phyloP scores from a whole-genome alignment of 1,140 invertebrate genomes.

The Capitella teleta region DNA sequence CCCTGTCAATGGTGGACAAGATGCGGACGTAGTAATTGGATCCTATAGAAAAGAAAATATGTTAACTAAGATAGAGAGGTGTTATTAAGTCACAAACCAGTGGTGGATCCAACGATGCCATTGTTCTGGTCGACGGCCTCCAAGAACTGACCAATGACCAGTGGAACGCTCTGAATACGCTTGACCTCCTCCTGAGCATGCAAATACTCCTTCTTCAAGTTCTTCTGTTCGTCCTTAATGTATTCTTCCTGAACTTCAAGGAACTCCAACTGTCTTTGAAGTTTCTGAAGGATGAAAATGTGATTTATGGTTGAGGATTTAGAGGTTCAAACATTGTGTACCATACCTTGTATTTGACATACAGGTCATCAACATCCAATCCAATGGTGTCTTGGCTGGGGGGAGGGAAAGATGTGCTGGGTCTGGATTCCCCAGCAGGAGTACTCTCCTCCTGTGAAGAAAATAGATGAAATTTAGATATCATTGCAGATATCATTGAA shows the following conservation, averaged over 20 bases:
- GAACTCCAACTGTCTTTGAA: conserved; percentile 70
- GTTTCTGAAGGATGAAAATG: conserved; percentile 1
- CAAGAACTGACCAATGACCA: conserved; percentile 95
- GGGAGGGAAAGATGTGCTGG: no score
- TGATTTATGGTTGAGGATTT: not conserved
- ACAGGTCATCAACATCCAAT: conserved; percentile 77
- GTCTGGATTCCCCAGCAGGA: no score
- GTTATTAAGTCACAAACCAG: conserved; percentile 46
- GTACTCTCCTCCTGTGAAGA: no score
- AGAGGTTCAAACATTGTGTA: not conserved
- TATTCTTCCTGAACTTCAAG: conserved; percentile 96
- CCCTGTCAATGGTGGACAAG: conserved; percentile 84
- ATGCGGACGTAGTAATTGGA: conserved; percentile 98
- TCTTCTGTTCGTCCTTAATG: conserved; percentile 95
- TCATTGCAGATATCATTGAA: no score
- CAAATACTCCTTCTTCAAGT: conserved; percentile 92
- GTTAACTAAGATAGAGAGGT: not conserved
- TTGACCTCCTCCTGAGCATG: conserved; percentile 97
- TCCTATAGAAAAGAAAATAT: conserved; percentile 43
- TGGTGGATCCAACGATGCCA: conserved; percentile 77
- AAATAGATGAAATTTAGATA: no score
- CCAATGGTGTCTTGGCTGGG: no score
- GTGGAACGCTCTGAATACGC: conserved; percentile 89
- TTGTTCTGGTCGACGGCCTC: conserved; percentile 97
- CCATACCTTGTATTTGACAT: conserved; percentile 81